Evolutionary conservation across 2,113 vertebrate species (phyloP), one percentile per base, ranked within the genome.

Genomic region (Oreotragus oreotragus): DNA sequence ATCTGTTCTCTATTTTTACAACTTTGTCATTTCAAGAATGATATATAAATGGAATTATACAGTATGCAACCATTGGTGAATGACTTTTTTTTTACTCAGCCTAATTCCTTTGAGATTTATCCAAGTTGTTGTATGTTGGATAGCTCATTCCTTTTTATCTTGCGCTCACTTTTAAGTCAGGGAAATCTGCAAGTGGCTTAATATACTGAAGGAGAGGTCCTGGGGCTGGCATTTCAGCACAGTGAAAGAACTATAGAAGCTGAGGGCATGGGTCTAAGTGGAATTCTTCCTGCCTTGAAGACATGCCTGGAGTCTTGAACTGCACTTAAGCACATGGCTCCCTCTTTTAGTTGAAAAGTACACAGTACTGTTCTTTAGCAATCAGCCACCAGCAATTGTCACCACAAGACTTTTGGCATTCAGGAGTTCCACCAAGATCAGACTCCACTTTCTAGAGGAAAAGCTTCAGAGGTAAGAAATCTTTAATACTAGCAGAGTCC

Each of bases 371-470:
- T 92, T 83, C 70, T 92, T 88, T 45, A 94, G 60, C 51, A 92
- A 66, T 83, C n/a, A 83, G 60, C 51, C 23, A 16, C 88, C 62
- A 97, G 57, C n/a, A 86, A 81, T 77, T 86, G 80, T 96, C 91
- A 94, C 88, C 88, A 96, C 60, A 97, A 70, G 89, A 96, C 92
- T 96, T 45, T 57, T 97, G 89, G 60, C 58, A 86, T 92, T 92
- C 92, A 80, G 79, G 39, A 55, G 33, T 84, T 92, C 80, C 73
- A 94, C 89, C 79, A 85, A 96, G 28, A 45, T 92, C 73, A 92
- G 73, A 96, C 60, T 85, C 73, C 84, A 94, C 19, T 97, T 53
- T 96, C 92, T 87, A 96, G 80, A 88, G 57, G 88, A 96, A 77
- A 97, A 62, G 73, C n/a, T 49, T 92, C 88, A 39, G 84, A 92